Evolutionary conservation across 2,113 vertebrate species (phyloP), one percentile per base, ranked within the genome.

Genomic region (Galbula dea): DNA sequence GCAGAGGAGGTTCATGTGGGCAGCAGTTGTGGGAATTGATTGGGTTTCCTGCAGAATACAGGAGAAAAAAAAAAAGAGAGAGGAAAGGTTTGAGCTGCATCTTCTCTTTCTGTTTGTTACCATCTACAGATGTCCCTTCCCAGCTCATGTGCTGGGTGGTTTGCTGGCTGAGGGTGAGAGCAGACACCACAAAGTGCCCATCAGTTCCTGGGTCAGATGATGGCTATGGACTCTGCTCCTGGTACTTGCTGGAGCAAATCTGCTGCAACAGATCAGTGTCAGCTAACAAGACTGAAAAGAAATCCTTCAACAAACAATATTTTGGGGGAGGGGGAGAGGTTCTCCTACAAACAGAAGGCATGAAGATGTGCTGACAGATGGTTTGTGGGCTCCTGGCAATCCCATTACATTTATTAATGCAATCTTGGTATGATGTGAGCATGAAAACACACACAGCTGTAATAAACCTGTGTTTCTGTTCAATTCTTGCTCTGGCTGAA

Each of bases 181-280:
- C 37, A 36, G 63, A 48, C 29, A 10, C 72, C n/a, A n/a, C 20
- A 6, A 51, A 52, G 19, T 5, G 9, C 6, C 83, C 67, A 1
- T 7, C 32, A 69, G 43, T 74, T 63, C 24, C 43, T 30, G 63
- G 65, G 20, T n/a, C 2, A 9, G 58, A 20, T 0, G 46, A 8
- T n/a, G 65, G 61, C 30, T 7, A 6, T 0, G 0, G 37, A 4
- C 17, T 10, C 32, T 57, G 54, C 61, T 84, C 36, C 0, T 32
- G 68, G 20, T 27, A 24, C 59, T 49, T 26, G 23, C 43, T 24
- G 19, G 29, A n/a, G 61, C 39, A 45, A 65, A 30, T 29, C 63
- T 91, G 46, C 59, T 34, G 39, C 30, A 81, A 22, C 30, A 48
- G 46, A n/a, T 48, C 36, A 23, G 17, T 15, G 26, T 6, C 65